Base-by-base conservation (phyloP, 2,888 invertebrate genomes). In the Dusona sp. region DNA sequence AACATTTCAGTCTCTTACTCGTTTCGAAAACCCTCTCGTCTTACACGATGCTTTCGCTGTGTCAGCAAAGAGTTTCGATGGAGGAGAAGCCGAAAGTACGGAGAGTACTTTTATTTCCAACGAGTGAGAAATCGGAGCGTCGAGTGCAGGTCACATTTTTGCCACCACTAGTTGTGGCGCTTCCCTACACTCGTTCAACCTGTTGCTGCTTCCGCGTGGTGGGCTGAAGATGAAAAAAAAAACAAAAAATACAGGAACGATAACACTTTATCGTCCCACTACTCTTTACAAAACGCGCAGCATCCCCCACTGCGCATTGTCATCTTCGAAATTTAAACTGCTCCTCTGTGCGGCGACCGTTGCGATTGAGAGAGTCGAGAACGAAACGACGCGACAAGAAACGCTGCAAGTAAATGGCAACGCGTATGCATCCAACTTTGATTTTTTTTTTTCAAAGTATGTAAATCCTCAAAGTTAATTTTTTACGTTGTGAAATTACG, bases 291-390 rank as follows among this genome's bases (percentile, higher is more conserved):
- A 45, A 42, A 33, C 45, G 25, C 75, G 75, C 74, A 74, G 74
- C 74, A 77, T 75, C 61, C 74, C 74, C 65, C 64, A 22, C 54
- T 48, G n/a, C 16, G 61, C 54, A 48, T 45, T 16, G 22, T 78
- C 22, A 54, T 54, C 42, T 67, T 36, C 45, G 38, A 79, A 79
- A 79, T 79, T 79, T 38, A 45, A 79, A 79, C 79, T 19, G 25
- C 70, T 48, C 19, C 13, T 42, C 48, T 61, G 25, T 42, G 19
- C 68, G 79, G 45, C 68, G 68, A 79, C 57, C 79, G 70, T 79
- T 54, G 42, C 25, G 61, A 61, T 45, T 8, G 36, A 65, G 29
- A 33, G 75, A 64, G 61, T 25, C 19, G 36, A 78, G 51, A 78
- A 22, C 33, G 65, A 65, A 51, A 51, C 38, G 57, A 67, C 36